Percentiles rank a stretch among this genome's conserved stretches.
Evolutionary conservation across 2,888 invertebrate genomes (phyloP).

Genomic region (Diadegma fenestrale): DNA sequence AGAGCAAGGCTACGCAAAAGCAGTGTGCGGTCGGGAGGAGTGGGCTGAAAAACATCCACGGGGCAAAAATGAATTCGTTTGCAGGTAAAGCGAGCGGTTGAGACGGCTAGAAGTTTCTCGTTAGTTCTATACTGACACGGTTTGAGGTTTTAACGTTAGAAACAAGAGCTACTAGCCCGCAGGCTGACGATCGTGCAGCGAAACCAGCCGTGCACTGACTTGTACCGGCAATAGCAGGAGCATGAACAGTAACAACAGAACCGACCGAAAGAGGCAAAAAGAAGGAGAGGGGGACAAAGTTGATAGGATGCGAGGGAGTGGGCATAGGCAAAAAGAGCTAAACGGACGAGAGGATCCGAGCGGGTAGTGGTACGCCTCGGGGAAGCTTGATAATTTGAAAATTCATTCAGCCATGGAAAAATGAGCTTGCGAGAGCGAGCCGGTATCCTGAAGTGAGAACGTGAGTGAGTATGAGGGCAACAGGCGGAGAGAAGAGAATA

Average conservation of each 20-base stretch:
- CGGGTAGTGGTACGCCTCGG: slow-evolving; percentile 53
- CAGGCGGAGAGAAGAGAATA: not conserved
- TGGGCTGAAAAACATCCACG: slow-evolving; percentile 30
- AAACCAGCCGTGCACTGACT: slow-evolving; percentile 47
- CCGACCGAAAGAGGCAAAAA: slow-evolving; percentile 5
- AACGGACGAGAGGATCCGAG: slow-evolving; percentile 17
- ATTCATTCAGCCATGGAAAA: slow-evolving; percentile 63
- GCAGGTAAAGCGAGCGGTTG: slow-evolving; percentile 29
- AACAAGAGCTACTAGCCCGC: slow-evolving; percentile 55
- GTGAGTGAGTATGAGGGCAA: slow-evolving; percentile 29
- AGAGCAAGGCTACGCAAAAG: slow-evolving; percentile 15
- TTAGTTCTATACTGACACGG: slow-evolving; percentile 55
- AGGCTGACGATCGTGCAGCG: slow-evolving; percentile 61
- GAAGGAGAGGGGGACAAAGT: slow-evolving; percentile 1
- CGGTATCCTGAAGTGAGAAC: slow-evolving; percentile 34
- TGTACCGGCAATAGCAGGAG: slow-evolving; percentile 44
- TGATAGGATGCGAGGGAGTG: not conserved
- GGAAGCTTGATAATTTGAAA: slow-evolving; percentile 65
- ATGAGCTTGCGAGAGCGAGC: slow-evolving; percentile 44
- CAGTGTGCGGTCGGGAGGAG: not conserved
- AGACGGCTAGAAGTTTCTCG: slow-evolving; percentile 52
- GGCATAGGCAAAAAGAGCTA: slow-evolving; percentile 36
- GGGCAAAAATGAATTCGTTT: slow-evolving; percentile 58
- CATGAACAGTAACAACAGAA: slow-evolving; percentile 27
- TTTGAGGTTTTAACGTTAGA: slow-evolving; percentile 54